Evolutionary conservation across 2,888 invertebrate genomes (phyloP).

Genomic region (Phyto melanocephala): DNA sequence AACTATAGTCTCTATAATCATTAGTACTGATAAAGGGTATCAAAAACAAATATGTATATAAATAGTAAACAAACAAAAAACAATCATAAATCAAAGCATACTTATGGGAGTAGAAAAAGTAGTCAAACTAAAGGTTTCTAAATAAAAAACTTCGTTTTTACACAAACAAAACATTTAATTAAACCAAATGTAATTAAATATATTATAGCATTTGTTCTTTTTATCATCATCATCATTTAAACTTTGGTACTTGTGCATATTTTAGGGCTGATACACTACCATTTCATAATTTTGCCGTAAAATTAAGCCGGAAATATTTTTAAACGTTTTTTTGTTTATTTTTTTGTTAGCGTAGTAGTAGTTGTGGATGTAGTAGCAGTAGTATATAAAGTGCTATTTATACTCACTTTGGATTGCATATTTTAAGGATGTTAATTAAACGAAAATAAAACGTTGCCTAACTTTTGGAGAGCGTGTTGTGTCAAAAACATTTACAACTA

Average conservation of each 20-base stretch:
- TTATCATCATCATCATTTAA: too few species aligned
- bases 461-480: constrained; percentile 15
- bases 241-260: too few species aligned
- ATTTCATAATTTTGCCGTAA: neutral
- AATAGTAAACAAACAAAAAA: neutral
- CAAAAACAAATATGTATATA: too few species aligned
- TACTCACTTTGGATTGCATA: constrained; percentile 22
- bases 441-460: constrained; percentile 39
- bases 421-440: constrained; percentile 54
- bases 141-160: neutral
- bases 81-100: constrained; percentile 38
- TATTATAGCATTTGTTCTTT: too few species aligned
- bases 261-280: too few species aligned
- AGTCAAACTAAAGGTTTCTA: neutral
- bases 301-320: neutral
- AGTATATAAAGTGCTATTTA: neutral
- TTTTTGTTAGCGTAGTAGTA: neutral
- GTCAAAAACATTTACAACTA: constrained; percentile 39
- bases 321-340: neutral
- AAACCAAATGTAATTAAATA: neutral
- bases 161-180: neutral
- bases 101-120: constrained; percentile 1
- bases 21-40: too few species aligned
- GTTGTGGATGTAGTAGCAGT: too few species aligned
- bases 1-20: too few species aligned